These are phyloP conservation scores for Allobates femoralis DNA, from an alignment of 2,797 vertebrate species.

Conservation along the genomic window DNA sequence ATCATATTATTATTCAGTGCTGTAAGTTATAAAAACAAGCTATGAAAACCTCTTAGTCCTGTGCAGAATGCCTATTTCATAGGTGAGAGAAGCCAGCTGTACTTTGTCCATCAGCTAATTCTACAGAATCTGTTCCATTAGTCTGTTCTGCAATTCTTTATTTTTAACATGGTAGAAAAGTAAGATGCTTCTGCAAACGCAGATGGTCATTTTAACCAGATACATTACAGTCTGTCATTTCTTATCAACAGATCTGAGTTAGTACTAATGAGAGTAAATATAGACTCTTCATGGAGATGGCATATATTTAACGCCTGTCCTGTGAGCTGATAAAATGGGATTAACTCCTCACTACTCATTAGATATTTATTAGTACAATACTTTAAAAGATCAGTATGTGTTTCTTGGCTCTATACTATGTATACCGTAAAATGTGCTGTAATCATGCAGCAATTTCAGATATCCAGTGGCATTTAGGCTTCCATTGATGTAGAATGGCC, in stretches of 20 bases:
- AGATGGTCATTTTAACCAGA: slow-evolving; percentile 76
- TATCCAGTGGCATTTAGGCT: too few species aligned
- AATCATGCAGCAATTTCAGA: too few species aligned
- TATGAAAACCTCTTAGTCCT: neutral
- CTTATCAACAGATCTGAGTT: slow-evolving; percentile 70
- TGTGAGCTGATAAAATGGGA: slow-evolving; percentile 63
- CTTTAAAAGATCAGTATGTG: neutral
- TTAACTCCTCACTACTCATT: slow-evolving; percentile 11
- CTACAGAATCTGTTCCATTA: slow-evolving; percentile 19
- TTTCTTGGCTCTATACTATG: neutral
- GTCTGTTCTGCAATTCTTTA: slow-evolving; percentile 13
- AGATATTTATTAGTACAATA: neutral
- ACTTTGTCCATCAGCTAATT: neutral
- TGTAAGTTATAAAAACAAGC: neutral
- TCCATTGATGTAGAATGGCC: too few species aligned
- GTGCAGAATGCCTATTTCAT: neutral
- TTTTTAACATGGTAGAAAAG: slow-evolving; percentile 14
- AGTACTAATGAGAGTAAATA: slow-evolving; percentile 71
- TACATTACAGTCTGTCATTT: slow-evolving; percentile 74
- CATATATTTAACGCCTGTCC: slow-evolving; percentile 66
- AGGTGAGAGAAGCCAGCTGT: neutral
- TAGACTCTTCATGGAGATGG: slow-evolving; percentile 69
- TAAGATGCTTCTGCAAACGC: slow-evolving; percentile 64
- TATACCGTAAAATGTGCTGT: neutral
- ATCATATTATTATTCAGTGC: neutral